phyloP scores from a whole-genome alignment of 1,140 invertebrate species.

The Caenorhabditis tropicalis region DNA sequence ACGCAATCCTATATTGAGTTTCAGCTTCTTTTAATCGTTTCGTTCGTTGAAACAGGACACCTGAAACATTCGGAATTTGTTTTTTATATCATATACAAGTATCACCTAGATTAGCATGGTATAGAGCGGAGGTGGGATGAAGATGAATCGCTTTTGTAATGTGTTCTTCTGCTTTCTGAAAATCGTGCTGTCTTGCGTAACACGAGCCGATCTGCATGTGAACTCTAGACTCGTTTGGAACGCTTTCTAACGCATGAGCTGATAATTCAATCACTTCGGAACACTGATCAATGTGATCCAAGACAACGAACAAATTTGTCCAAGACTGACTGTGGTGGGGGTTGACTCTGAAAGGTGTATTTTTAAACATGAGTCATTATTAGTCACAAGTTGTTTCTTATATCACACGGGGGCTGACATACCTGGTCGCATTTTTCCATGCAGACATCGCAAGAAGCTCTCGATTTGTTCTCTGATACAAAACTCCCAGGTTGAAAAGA shows the following conservation, averaged over 20 bases:
- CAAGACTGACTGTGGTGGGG: constrained; percentile 84
- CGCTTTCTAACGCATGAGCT: constrained; percentile 77
- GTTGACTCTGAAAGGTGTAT: constrained; percentile 76
- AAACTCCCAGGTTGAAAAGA: constrained; percentile 90
- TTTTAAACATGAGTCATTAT: not conserved
- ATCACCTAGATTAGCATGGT: constrained; percentile 10
- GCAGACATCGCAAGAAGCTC: constrained; percentile 77
- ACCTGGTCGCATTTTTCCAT: constrained; percentile 82
- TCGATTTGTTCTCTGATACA: constrained; percentile 79
- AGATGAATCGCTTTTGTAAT: constrained; percentile 76
- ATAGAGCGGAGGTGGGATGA: not conserved
- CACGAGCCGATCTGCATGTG: constrained; percentile 88
- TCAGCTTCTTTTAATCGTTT: not conserved
- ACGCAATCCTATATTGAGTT: not conserved
- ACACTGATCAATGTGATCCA: constrained; percentile 82
- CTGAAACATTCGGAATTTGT: not conserved
- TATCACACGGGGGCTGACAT: no score
- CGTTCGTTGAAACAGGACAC: constrained; percentile 1
- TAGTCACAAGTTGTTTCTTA: no score
- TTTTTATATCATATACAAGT: no score
- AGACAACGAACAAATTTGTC: constrained; percentile 87
- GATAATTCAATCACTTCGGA: constrained; percentile 79
- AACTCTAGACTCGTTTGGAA: constrained; percentile 80
- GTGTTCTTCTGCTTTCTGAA: constrained; percentile 81
- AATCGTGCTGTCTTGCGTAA: constrained; percentile 82